Evolutionary conservation across 2,888 invertebrate genomes (phyloP), one percentile per base, ranked within the genome.

Genomic region (Prosapia bicincta): DNA sequence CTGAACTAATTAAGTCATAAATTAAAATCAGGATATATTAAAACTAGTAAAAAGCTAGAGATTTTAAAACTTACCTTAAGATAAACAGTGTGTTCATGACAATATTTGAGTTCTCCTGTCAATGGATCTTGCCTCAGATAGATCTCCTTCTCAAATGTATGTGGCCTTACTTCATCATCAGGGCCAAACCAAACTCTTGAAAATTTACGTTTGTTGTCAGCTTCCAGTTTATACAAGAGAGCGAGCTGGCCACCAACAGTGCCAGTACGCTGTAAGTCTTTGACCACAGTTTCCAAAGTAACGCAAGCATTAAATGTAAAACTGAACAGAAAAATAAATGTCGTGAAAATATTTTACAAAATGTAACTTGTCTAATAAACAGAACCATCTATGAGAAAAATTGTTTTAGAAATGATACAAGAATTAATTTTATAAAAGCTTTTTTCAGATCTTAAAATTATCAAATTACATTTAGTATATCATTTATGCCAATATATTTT

Each of bases 271-370:
- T 85, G 86, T 80, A 83, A 82, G 15, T 83, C 82, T 30, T 84
- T 83, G 70, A 84, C 82, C 32, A 90, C 85, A 0, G 91, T 89
- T 81, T 90, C 89, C 69, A 94, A 92, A 78, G 90, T 90, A 82
- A 96, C 95, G 83, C 97, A 97, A 0, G 95, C 92, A 85, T 92
- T 88, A 82, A 97, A 94, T 15, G 93, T 89, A 82, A 93, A 92
- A 82, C 93, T 91, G 81, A 77, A 85, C n/a, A n/a, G n/a, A n/a
- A n/a, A n/a, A n/a, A n/a, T n/a, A n/a, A n/a, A n/a, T n/a, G n/a
- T n/a, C n/a, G n/a, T n/a, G n/a, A n/a, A n/a, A n/a, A n/a, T n/a
- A n/a, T n/a, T n/a, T n/a, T n/a, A n/a, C n/a, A n/a, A n/a, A n/a
- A n/a, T n/a, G n/a, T n/a, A n/a, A n/a, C n/a, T n/a, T n/a, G n/a